Percentiles rank a stretch among this genome's conserved stretches.
phyloP scores from a whole-genome alignment of 2,797 vertebrate species.

The Gallinago stenura region DNA sequence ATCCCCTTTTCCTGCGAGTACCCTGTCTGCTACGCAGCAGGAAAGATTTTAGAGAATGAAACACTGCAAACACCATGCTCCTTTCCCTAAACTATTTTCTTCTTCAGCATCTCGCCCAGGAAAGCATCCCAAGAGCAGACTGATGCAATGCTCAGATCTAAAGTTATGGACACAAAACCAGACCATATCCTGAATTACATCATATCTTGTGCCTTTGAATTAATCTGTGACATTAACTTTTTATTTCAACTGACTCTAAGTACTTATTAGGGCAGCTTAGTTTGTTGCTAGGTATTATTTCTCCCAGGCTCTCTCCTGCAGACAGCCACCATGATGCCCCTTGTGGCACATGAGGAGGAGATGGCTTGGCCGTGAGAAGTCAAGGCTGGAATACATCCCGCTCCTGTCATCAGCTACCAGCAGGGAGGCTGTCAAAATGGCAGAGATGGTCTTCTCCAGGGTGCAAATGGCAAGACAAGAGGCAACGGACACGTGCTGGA shows the following conservation, averaged over 20 bases:
- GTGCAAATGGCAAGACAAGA: background rate
- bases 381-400: background rate
- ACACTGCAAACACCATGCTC: background rate
- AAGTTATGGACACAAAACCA: background rate
- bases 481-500: background rate
- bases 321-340: background rate
- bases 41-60: background rate
- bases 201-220: background rate
- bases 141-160: background rate
- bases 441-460: background rate
- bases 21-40: background rate
- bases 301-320: background rate
- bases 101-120: background rate
- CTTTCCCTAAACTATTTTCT: background rate
- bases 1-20: background rate
- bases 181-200: background rate
- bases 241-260: background rate
- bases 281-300: background rate
- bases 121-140: background rate
- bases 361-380: background rate
- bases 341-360: background rate
- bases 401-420: background rate
- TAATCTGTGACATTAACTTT: background rate
- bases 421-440: background rate
- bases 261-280: background rate